phyloP scores from a whole-genome alignment of 2,888 invertebrate genomes.

The Quadroppia sp. region DNA sequence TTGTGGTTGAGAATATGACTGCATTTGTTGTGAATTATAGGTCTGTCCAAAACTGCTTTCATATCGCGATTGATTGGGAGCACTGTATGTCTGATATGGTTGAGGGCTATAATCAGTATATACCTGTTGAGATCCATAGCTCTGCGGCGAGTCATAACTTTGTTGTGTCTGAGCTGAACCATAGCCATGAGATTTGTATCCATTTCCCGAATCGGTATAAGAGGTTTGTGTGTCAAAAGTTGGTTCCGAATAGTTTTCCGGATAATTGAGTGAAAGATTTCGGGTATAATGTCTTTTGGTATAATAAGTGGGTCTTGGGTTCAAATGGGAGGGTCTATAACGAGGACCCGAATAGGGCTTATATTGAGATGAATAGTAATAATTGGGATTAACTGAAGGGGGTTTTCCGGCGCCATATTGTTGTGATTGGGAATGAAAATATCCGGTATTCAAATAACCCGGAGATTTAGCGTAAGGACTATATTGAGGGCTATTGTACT shows the following conservation, averaged over 20 bases:
- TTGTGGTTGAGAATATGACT: background rate
- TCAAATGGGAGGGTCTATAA: background rate
- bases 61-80: background rate
- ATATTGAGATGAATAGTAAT: background rate
- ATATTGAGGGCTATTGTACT: background rate
- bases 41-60: background rate
- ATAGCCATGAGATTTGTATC: too few species aligned
- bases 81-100: background rate
- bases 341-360: background rate
- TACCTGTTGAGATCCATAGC: background rate
- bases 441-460: constrained; percentile 4
- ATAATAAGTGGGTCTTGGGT: background rate
- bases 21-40: background rate
- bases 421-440: background rate
- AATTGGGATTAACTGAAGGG: background rate
- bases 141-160: constrained; percentile 17
- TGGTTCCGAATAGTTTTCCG: too few species aligned
- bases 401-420: constrained; percentile 14
- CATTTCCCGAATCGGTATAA: too few species aligned
- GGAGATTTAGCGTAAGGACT: background rate
- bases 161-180: too few species aligned
- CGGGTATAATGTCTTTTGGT: background rate
- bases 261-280: background rate
- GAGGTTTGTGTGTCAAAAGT: too few species aligned
- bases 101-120: background rate